Evolutionary conservation across 1,140 invertebrate genomes (phyloP).

Genomic region (Zophobas morio): DNA sequence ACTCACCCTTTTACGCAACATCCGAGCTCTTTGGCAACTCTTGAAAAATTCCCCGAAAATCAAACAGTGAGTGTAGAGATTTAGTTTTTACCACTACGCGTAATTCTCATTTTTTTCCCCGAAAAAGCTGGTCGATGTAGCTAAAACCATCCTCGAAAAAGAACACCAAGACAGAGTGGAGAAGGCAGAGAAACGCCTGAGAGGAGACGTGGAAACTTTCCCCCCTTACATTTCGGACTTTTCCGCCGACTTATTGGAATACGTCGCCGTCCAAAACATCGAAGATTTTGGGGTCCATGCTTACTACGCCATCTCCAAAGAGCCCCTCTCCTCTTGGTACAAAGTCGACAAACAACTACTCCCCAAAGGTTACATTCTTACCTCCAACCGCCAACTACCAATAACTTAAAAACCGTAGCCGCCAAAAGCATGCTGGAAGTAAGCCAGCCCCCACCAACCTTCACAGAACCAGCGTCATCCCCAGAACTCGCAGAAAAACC

Average conservation of each 20-base stretch:
- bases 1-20: conserved; percentile 64
- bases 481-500: conserved; percentile 19
- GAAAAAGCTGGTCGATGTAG: conserved; percentile 60
- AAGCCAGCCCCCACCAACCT: neutral
- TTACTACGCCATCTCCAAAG: conserved; percentile 67
- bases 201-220: conserved; percentile 55
- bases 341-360: conserved; percentile 61
- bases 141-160: conserved; percentile 59
- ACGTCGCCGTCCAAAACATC: conserved; percentile 66
- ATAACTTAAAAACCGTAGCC: conserved; percentile 35
- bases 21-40: conserved; percentile 57
- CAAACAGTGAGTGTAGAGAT: conserved; percentile 56
- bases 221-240: conserved; percentile 61
- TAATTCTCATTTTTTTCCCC: neutral
- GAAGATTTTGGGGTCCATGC: conserved; percentile 67
- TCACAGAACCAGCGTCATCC: neutral
- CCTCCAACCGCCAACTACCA: neutral
- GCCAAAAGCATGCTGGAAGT: conserved; percentile 33
- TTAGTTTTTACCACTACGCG: neutral
- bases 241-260: conserved; percentile 64
- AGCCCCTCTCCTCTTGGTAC: conserved; percentile 65
- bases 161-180: conserved; percentile 57
- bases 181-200: conserved; percentile 45
- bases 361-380: conserved; percentile 58
- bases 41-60: conserved; percentile 62